These are phyloP conservation scores for Reinhardtius hippoglossoides DNA, from an alignment of 2,113 vertebrate species.

Conservation along the genomic window DNA sequence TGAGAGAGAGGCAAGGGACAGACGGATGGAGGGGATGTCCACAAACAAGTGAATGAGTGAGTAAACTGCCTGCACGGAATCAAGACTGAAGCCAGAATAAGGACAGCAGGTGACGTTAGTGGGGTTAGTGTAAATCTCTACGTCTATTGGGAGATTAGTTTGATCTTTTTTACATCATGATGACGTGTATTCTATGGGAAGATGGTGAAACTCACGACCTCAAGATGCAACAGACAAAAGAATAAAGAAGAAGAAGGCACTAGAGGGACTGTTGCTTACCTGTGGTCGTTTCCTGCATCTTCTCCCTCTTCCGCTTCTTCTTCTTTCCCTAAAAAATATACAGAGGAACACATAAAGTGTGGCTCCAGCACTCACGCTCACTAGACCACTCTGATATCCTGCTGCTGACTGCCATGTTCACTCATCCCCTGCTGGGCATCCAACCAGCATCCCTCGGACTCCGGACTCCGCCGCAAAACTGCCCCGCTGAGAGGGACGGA, in stretches of 20 bases:
- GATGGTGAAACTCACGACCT: slow-evolving; percentile 28
- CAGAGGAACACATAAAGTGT: slow-evolving; percentile 83
- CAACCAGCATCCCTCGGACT: slow-evolving; percentile 68
- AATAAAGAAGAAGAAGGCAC: neutral
- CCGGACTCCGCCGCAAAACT: slow-evolving; percentile 57
- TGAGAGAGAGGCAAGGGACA: slow-evolving; percentile 31
- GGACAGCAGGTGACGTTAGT: slow-evolving; percentile 2
- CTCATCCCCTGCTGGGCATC: slow-evolving; percentile 80
- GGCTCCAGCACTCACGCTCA: slow-evolving; percentile 85
- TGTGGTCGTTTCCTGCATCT: slow-evolving; percentile 95
- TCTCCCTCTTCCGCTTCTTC: slow-evolving; percentile 99
- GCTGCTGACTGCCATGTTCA: slow-evolving; percentile 81
- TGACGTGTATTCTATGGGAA: neutral
- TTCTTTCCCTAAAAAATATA: slow-evolving; percentile 95
- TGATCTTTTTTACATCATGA: slow-evolving; percentile 20
- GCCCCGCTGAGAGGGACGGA: slow-evolving; percentile 62
- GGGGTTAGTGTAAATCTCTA: neutral
- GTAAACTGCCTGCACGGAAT: slow-evolving; percentile 12
- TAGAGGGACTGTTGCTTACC: slow-evolving; percentile 81
- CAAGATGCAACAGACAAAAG: slow-evolving; percentile 34
- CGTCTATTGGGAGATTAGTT: slow-evolving; percentile 16
- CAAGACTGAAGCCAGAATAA: neutral
- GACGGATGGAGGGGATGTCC: slow-evolving; percentile 34
- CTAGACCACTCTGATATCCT: slow-evolving; percentile 81
- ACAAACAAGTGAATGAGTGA: neutral